Evolutionary conservation across 2,888 invertebrate species (phyloP), one percentile per base, ranked within the genome.

Genomic region (Phaonia tiefii): DNA sequence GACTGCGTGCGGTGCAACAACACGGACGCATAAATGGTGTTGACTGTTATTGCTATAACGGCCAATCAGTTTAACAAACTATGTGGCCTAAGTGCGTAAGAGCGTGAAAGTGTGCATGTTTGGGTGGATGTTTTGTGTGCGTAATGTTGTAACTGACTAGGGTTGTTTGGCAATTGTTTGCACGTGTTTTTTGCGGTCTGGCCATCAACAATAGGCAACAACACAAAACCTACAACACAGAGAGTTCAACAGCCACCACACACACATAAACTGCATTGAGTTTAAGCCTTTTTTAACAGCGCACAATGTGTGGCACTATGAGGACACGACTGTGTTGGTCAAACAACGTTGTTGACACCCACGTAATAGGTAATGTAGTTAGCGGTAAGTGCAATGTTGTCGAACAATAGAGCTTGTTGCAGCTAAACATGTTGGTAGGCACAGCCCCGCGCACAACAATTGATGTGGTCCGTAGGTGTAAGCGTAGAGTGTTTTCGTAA

Each of bases 41-140:
- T 80, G 80, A 74, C 67, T 78, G 71, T 78, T 78, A 72, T 67
- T 81, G 80, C 58, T 66, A 46, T 63, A 63, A 80, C 67, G 72
- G 77, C 75, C 71, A 77, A 81, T 81, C 80, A 75, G 81, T 75
- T 81, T 72, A 75, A 81, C 81, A 81, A 78, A 75, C 73, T 70
- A 69, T 80, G 76, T 58, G 80, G 76, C 72, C 72, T 56, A 69
- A 69, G 31, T 71, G 25, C 20, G 39, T 20, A 11, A 10, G 20
- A 51, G 10, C 25, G 13, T 15, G 60, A 31, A 31, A 31, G 4
- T 3, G 3, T 63, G 17, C 49, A 4, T 44, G 11, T 20, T 15
- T 39, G 25, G 4, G 49, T 37, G 8, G 31, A 22, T 42, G 1
- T 46, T 51, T 10, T 15, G 51, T 51, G 22, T 51, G 39, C 20